Base-by-base conservation (phyloP, 2,888 invertebrate genomes). In the Dorcus parallelipipedus region DNA sequence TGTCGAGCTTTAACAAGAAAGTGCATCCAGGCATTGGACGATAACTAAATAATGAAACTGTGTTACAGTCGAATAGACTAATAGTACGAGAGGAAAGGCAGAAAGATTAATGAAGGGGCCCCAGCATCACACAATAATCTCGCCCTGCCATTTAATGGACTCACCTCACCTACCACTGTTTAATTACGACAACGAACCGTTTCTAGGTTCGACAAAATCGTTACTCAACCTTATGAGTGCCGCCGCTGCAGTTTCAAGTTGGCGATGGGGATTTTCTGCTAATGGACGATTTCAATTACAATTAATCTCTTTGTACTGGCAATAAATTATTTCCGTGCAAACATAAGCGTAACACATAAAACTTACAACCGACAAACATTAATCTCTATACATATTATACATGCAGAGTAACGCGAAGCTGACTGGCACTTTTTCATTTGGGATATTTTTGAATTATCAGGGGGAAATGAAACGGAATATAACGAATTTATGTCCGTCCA, bases 81-180 rank as follows among this genome's bases (percentile, higher is more conserved):
- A 33, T 33, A 33, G 26, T 33, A 33, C 26, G 26, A 33, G 42
- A 17, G 14, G 42, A 42, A 59, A 48, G 56, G 64, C 61, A 62
- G 64, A 52, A 64, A 69, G 69, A 70, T 70, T 70, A 70, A 69
- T 69, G 69, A 69, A 69, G 65, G 20, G 68, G 64, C 61, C 64
- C 59, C 67, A 65, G 65, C 64, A 66, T 67, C 66, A 64, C 67
- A 68, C 69, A 69, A 71, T 71, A 66, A 62, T 69, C 67, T 69
- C 69, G 57, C 66, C 66, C 64, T 67, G 63, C 57, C 64, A 58
- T 67, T 70, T 71, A 71, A 71, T 70, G 67, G 70, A 71, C 69
- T 66, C 66, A 66, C 68, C 67, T 52, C 52, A 56, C 61, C 60
- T 60, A 62, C 66, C 60, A 60, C 63, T 65, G 66, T 68, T 67